Base-by-base conservation (phyloP, 2,888 invertebrate genomes). In the Cheilosia vernalis region DNA sequence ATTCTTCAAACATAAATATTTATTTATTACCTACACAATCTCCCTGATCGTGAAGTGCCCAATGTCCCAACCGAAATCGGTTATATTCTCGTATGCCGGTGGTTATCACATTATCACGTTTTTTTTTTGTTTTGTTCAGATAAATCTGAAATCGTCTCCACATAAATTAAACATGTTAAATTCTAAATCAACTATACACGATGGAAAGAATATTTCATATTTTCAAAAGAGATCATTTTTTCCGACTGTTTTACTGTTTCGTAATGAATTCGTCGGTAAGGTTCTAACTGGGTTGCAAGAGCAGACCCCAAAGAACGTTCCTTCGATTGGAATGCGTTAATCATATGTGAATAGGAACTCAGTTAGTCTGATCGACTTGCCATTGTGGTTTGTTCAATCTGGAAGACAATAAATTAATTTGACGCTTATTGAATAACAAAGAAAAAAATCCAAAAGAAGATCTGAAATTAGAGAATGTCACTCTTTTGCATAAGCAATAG, bases 341-440 rank as follows among this genome's bases (percentile, higher is more conserved):
- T 17, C 44, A 27, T n/a, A 10, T 27, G 9, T 9, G 40, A 21
- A 60, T 60, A 51, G 44, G 44, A 60, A 13, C 47, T 17, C 13
- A 4, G 33, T 9, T 37, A 13, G 37, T 37, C 44, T 44, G 17
- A 44, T 44, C 5, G 27, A 40, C 17, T 53, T 30, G 42, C 55
- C 47, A 58, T 70, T 56, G 58, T 58, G 17, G 37, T 37, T 37
- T 37, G 37, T 37, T 37, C 37, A 13, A 37, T 51, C 49, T 49
- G 27, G 40, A 47, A 74, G 74, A 56, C 74, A 64, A 74, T 74
- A 74, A 74, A 74, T 74, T 64, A 55, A 74, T 74, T 74, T 74
- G 24, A 64, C 56, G 56, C 73, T 55, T 55, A 64, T 56, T 47
- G 55, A 64, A 64, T 63, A 55, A 53, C 30, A 55, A 64, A 55